Percentiles rank a stretch among this genome's conserved stretches.
Evolutionary conservation across 2,797 vertebrate genomes (phyloP).

Genomic region (Crax fasciolata): DNA sequence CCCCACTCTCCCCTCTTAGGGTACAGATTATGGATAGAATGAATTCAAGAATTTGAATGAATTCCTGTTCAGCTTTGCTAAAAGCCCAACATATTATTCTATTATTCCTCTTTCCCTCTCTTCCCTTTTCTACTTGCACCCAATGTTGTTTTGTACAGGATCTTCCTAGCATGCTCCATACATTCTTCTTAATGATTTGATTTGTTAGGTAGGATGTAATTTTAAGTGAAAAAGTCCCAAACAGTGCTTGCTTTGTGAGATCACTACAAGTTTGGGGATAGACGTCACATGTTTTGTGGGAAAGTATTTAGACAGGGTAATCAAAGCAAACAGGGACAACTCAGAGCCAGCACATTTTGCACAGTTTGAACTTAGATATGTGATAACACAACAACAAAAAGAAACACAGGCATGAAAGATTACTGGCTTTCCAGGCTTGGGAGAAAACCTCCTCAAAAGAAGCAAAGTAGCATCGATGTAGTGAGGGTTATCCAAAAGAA

Average conservation of each 20-base stretch:
- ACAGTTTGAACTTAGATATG: not conserved
- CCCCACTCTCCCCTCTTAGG: not conserved
- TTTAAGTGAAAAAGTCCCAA: not conserved
- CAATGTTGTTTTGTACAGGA: not conserved
- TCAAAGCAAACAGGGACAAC: not conserved
- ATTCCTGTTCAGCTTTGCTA: not conserved
- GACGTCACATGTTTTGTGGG: not conserved
- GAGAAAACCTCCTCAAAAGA: not conserved
- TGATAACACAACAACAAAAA: not conserved
- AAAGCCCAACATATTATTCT: not conserved
- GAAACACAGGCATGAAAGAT: not conserved
- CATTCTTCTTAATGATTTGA: not conserved
- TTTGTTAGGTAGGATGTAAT: not conserved
- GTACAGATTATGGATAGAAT: not conserved
- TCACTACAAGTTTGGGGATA: not conserved
- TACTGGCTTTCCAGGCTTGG: not conserved
- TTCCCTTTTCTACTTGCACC: not conserved
- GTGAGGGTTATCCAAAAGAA: not conserved
- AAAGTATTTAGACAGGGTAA: not conserved
- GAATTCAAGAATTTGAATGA: not conserved
- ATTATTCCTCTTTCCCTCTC: not conserved
- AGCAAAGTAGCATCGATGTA: not conserved
- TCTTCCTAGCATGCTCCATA: not conserved
- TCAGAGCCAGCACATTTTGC: not conserved
- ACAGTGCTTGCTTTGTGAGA: not conserved